Evolutionary conservation across 2,888 invertebrate genomes (phyloP).

Genomic region (Encarsia formosa): DNA sequence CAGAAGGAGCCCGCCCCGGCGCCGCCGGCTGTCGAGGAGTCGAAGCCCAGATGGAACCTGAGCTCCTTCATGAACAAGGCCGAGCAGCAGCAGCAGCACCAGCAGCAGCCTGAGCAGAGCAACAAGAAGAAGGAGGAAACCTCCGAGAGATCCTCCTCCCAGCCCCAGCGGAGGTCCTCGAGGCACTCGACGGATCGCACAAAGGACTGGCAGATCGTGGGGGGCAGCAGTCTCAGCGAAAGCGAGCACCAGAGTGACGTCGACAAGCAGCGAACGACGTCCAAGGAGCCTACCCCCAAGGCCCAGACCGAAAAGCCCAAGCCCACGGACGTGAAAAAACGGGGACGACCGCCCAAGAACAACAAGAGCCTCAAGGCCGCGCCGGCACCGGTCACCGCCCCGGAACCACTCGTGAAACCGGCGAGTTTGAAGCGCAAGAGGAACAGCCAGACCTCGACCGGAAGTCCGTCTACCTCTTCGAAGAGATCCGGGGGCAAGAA

Average conservation of each 20-base stretch:
- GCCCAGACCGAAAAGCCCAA: slow-evolving; percentile 48
- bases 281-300: slow-evolving; percentile 33
- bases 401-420: slow-evolving; percentile 27
- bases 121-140: slow-evolving; percentile 27
- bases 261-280: slow-evolving; percentile 38
- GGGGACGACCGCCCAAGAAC: slow-evolving; percentile 56
- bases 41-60: slow-evolving; percentile 50
- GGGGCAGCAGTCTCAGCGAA: slow-evolving; percentile 49
- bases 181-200: slow-evolving; percentile 27
- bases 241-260: slow-evolving; percentile 46
- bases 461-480: background rate
- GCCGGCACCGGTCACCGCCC: slow-evolving; percentile 34
- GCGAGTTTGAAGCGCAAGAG: slow-evolving; percentile 14
- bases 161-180: slow-evolving; percentile 18
- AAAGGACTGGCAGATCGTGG: slow-evolving; percentile 44
- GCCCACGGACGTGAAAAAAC: slow-evolving; percentile 45
- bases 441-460: slow-evolving; percentile 17
- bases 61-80: slow-evolving; percentile 46
- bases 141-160: slow-evolving; percentile 37
- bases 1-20: slow-evolving; percentile 40
- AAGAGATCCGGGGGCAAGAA: slow-evolving; percentile 37
- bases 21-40: slow-evolving; percentile 52
- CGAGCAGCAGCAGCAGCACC: slow-evolving; percentile 40
- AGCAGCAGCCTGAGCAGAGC: slow-evolving; percentile 25
- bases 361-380: slow-evolving; percentile 45